phyloP scores from a whole-genome alignment of 2,113 vertebrate species.

The Panurus biarmicus region DNA sequence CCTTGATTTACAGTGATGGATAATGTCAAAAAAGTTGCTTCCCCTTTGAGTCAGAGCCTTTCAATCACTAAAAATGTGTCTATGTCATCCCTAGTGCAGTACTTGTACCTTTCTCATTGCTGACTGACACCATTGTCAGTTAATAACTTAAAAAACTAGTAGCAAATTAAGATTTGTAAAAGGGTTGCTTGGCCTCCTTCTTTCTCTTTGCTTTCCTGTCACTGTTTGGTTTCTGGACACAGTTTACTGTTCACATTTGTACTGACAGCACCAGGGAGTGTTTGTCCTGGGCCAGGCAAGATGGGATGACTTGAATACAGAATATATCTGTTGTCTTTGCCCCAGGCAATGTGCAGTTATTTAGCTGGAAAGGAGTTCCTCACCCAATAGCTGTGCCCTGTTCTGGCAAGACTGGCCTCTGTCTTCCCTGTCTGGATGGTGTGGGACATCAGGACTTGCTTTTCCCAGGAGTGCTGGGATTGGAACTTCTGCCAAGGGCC shows the following conservation, averaged over 20 bases:
- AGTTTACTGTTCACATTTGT: neutral
- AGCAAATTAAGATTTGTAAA: neutral
- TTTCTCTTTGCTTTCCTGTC: neutral
- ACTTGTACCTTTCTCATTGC: neutral
- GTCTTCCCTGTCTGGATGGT: neutral
- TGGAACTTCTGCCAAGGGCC: neutral
- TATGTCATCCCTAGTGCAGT: neutral
- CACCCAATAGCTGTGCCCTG: neutral
- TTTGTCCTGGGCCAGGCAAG: neutral
- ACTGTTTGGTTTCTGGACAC: neutral
- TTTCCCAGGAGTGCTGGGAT: neutral
- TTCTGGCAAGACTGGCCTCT: neutral
- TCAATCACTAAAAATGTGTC: neutral
- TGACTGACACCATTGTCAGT: neutral
- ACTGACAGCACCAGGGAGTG: rapidly evolving
- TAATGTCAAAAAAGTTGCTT: neutral
- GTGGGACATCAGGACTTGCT: neutral
- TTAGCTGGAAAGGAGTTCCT: neutral
- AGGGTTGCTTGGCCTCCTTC: neutral
- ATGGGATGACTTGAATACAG: neutral
- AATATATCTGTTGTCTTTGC: neutral
- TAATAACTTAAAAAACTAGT: neutral
- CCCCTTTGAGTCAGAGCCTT: neutral
- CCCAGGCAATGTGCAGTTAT: neutral
- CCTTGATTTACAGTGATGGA: neutral